Base-by-base conservation (phyloP, 2,113 vertebrate genomes). In the Chascanopsetta lugubris region DNA sequence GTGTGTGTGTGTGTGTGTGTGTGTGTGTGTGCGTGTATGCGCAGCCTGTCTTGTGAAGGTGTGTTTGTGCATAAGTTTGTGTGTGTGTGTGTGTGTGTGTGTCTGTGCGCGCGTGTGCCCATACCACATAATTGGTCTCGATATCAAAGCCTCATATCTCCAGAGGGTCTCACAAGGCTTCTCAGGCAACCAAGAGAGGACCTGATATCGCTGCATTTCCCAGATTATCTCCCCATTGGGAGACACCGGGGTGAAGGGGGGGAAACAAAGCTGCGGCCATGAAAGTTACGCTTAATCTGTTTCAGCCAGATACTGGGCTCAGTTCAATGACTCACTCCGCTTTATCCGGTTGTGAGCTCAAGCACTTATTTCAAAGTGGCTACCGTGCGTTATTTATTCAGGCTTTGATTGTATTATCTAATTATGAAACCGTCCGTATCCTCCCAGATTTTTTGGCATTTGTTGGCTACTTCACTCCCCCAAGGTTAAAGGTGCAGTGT, bases 131-230 rank as follows among this genome's bases (percentile, higher is more conserved):
- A 91, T 91, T 90, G 86, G 87, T 88, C 80, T 85, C 87, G 85
- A 85, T 90, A 92, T 91, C 89, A 92, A 90, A 92, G 89, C 79
- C 79, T 83, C 84, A 88, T 83, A 92, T 91, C 89, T 88, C 87
- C 49, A 78, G 80, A 82, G 88, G 82, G 85, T 87, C 85, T 87
- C 88, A 80, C 82, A 89, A 87, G 83, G 80, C 87, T 88, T 90
- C 84, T 86, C 82, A 80, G 70, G 85, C 83, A 87, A 86, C 86
- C 80, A 75, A 78, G 82, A 85, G 84, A 87, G 86, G 86, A 86
- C 81, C 77, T 74, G 82, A 88, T 89, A 89, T 84, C 43, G 77
- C 85, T 75, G 82, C 80, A 57, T 85, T 86, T 87, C 84, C 84
- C 82, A 87, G 85, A 89, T 89, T 85, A 87, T 85, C 82, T 87